Conservation (phyloP, 2,113 vertebrate genomes). For the Clupea harengus region DNA sequence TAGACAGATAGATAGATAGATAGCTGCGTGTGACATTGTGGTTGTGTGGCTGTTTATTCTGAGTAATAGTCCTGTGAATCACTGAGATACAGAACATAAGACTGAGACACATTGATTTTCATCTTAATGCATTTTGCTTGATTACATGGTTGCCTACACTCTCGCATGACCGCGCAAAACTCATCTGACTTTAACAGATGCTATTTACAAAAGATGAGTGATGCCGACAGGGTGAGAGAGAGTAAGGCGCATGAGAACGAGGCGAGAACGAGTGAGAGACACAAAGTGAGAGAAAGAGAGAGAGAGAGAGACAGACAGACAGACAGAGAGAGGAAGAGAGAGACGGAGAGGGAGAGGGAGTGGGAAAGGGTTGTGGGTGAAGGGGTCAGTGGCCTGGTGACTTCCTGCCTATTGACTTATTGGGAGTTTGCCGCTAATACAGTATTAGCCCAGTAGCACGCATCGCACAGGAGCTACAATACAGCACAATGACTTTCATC, state of each 20-base stretch:
- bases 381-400: constrained; percentile 50
- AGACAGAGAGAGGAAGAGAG: constrained; percentile 3
- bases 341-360: constrained; percentile 26
- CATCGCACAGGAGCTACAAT: not conserved
- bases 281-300: not conserved
- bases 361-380: not conserved
- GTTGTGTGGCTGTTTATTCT: not conserved
- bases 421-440: constrained; percentile 61
- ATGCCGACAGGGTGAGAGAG: not conserved
- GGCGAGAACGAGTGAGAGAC: not conserved
- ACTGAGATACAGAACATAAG: not conserved
- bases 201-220: not conserved
- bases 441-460: constrained; percentile 65
- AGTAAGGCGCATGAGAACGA: not conserved
- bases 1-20: not conserved
- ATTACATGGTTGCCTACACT: not conserved
- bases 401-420: constrained; percentile 53
- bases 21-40: not conserved
- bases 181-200: not conserved
- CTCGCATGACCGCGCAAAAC: not conserved
- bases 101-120: not conserved
- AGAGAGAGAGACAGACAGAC: not conserved
- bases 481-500: not conserved
- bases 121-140: not conserved
- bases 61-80: not conserved